A percentile compares a stretch with the other conserved stretches of the same genome.
These are phyloP conservation scores for Atta colombica DNA, from an alignment of 1,140 invertebrate genomes.

Conservation along the genomic window DNA sequence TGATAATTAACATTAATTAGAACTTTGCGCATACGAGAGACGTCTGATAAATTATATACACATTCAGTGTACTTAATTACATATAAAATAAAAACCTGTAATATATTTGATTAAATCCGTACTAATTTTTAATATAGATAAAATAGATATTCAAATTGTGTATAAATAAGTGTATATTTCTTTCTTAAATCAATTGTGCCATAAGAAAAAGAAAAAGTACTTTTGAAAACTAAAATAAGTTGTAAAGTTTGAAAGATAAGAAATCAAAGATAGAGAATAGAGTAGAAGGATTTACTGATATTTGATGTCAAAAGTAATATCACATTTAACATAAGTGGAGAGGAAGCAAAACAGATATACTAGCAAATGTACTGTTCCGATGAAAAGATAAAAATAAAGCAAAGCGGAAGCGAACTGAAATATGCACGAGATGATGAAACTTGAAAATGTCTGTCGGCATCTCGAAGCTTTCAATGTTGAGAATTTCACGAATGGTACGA, in stretches of 20 bases:
- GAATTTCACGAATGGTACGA: slow-evolving; percentile 14
- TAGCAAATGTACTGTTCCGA: neutral
- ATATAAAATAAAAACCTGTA: neutral
- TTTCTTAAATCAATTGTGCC: neutral
- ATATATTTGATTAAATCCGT: neutral
- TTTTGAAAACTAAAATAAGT: neutral
- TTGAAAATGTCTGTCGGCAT: slow-evolving; percentile 40
- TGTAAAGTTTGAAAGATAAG: neutral
- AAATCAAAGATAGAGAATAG: slow-evolving; percentile 8
- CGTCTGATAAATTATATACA: neutral
- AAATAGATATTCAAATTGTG: neutral
- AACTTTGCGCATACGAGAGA: neutral
- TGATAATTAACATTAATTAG: slow-evolving; percentile 34
- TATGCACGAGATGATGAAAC: slow-evolving; percentile 53
- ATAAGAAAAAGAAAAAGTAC: neutral
- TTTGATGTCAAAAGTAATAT: slow-evolving; percentile 1
- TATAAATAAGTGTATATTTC: neutral
- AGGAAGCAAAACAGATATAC: slow-evolving; percentile 3
- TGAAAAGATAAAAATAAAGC: slow-evolving; percentile 45
- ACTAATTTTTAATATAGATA: neutral
- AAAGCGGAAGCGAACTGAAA: slow-evolving; percentile 16
- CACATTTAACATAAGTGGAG: neutral
- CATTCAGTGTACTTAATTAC: neutral
- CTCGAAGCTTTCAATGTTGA: slow-evolving; percentile 11
- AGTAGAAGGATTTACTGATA: neutral